These are phyloP conservation scores for Andrena marginata DNA, from an alignment of 2,888 invertebrate species.

Conservation along the genomic window DNA sequence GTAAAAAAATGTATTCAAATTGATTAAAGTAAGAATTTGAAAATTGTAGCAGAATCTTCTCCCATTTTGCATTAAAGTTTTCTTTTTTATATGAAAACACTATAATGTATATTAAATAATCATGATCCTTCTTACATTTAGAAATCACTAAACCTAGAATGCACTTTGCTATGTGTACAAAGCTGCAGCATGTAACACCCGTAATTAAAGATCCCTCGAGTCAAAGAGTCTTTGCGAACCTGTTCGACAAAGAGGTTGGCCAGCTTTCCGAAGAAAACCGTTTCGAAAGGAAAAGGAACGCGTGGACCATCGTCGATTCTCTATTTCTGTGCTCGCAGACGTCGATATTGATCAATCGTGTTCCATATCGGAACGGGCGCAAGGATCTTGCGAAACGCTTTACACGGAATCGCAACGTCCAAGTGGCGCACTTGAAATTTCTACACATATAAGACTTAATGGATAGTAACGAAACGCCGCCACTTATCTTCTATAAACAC, in stretches of 20 bases:
- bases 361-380: constrained; percentile 59
- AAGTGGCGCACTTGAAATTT: constrained; percentile 52
- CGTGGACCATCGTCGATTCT: constrained; percentile 21
- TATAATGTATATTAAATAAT: too few species aligned
- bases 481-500: background rate
- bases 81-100: too few species aligned
- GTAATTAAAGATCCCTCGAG: too few species aligned
- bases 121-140: too few species aligned
- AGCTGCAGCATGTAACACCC: too few species aligned
- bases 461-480: constrained; percentile 23
- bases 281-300: constrained; percentile 30
- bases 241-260: too few species aligned
- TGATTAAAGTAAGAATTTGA: too few species aligned
- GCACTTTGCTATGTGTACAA: too few species aligned
- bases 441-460: constrained; percentile 29
- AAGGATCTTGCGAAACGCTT: constrained; percentile 65
- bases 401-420: constrained; percentile 45
- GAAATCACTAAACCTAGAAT: too few species aligned
- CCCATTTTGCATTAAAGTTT: too few species aligned
- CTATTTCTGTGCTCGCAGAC: constrained; percentile 12
- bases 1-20: too few species aligned
- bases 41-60: too few species aligned
- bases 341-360: constrained; percentile 53
- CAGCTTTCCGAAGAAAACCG: background rate
- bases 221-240: background rate